Base-by-base conservation (phyloP, 2,113 vertebrate genomes). In the Ciconia maguari region DNA sequence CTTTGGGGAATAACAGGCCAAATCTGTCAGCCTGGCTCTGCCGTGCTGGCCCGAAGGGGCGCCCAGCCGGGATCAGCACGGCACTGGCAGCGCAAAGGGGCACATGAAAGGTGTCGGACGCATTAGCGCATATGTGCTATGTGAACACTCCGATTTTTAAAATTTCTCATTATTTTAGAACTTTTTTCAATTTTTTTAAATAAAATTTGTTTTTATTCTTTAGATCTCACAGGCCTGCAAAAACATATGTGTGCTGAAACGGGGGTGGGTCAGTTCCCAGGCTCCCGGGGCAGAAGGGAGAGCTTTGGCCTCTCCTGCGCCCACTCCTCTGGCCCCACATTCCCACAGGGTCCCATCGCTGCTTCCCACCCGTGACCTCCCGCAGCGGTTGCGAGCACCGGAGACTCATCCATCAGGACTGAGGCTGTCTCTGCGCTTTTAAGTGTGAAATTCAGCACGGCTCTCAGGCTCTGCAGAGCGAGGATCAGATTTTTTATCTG, bases 41-140 rank as follows among this genome's bases (percentile, higher is more conserved):
- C 26, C 3, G 5, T 4, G 13, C 51, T 16, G 52, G 41, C 41
- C 30, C 4, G 2, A 19, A 8, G 32, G 36, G 68, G 29, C 0
- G 1, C 16, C 24, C 15, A 1, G 11, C 14, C 1, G 3, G 76
- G 64, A 22, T 29, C 68, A 32, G 29, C 36, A 11, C 0, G 1
- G 38, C 0, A 5, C 48, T 5, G 26, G 61, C 42, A 26, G 27
- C 2, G 3, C 49, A 15, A 20, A 27, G 62, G 49, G 18, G 32
- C 14, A 19, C 10, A 0, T 2, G 42, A 11, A 22, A 46, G 42
- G 4, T 22, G 22, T 19, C 0, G 2, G 41, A 4, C 34, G 19
- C 0, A 0, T 41, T 42, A 36, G 4, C 1, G 1, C 2, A 3
- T 32, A 9, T 18, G 12, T 57, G 27, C 27, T 52, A 9, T 2